phyloP scores from a whole-genome alignment of 2,888 invertebrate species.

The Timema podura region DNA sequence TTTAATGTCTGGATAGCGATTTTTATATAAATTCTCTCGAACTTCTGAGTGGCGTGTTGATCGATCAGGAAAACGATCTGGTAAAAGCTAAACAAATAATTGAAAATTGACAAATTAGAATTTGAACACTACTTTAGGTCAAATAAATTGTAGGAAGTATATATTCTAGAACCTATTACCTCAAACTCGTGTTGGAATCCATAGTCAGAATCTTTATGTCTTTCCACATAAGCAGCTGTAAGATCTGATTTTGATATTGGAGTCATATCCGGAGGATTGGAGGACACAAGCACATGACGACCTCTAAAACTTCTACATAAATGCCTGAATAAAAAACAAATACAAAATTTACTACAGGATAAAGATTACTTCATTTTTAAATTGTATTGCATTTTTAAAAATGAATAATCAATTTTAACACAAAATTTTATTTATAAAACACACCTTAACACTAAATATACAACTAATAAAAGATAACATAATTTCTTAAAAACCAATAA shows the following conservation, averaged over 20 bases:
- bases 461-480: no score
- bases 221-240: slow-evolving; percentile 70
- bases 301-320: slow-evolving; percentile 65
- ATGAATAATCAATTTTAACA: background rate
- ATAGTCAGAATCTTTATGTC: slow-evolving; percentile 83
- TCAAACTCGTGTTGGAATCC: slow-evolving; percentile 90
- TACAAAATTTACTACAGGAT: slow-evolving; percentile 1
- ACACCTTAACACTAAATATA: no score
- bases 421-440: background rate
- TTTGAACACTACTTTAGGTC: slow-evolving; percentile 18
- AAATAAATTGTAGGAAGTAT: background rate
- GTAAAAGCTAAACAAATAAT: slow-evolving; percentile 40
- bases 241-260: slow-evolving; percentile 73
- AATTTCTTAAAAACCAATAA: no score
- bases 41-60: slow-evolving; percentile 83
- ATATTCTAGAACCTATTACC: slow-evolving; percentile 43
- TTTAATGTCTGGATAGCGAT: slow-evolving; percentile 89
- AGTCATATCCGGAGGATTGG: slow-evolving; percentile 76
- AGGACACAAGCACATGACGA: slow-evolving; percentile 56
- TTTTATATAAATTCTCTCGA: slow-evolving; percentile 81
- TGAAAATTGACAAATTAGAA: background rate
- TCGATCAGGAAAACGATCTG: slow-evolving; percentile 81
- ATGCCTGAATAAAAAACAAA: slow-evolving; percentile 43
- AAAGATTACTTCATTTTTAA: background rate
- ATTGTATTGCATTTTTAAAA: background rate